Evolutionary conservation across 1,140 invertebrate species (phyloP).

Genomic region (Leptoteleia sp.): DNA sequence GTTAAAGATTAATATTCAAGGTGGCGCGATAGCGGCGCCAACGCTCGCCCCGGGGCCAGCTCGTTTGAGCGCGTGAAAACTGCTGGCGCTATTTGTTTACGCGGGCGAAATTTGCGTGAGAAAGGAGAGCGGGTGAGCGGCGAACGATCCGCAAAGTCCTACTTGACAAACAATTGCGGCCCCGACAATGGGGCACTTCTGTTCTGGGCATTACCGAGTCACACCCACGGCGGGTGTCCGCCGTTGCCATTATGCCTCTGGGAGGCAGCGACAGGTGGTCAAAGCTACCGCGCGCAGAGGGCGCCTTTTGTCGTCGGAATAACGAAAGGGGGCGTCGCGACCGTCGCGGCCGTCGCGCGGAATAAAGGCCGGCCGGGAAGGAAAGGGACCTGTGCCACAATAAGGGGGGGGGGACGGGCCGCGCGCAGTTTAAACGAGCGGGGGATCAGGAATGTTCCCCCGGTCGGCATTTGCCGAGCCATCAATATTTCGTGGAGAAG

Average conservation of each 20-base stretch:
- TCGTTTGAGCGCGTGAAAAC: slow-evolving; percentile 9
- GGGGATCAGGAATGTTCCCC: slow-evolving; percentile 40
- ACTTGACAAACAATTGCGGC: slow-evolving; percentile 60
- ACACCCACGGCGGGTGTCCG: slow-evolving; percentile 63
- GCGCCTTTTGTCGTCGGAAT: slow-evolving; percentile 66
- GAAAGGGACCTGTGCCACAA: no score
- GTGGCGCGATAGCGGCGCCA: slow-evolving; percentile 40
- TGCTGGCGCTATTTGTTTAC: slow-evolving; percentile 45
- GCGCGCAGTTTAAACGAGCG: slow-evolving; percentile 52
- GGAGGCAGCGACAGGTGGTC: slow-evolving; percentile 73
- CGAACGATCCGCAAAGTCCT: slow-evolving; percentile 37
- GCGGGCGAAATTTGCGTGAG: slow-evolving; percentile 53
- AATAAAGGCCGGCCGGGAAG: slow-evolving; percentile 51
- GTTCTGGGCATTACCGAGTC: slow-evolving; percentile 66
- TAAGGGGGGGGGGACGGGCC: no score
- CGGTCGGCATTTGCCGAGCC: slow-evolving; percentile 13
- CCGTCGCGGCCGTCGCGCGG: slow-evolving; percentile 33
- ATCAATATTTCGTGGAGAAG: slow-evolving; percentile 57
- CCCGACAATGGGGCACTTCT: slow-evolving; percentile 63
- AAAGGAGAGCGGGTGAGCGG: slow-evolving; percentile 36
- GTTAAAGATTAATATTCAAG: slow-evolving; percentile 39
- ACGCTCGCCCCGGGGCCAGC: slow-evolving; percentile 1
- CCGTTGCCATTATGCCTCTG: slow-evolving; percentile 42
- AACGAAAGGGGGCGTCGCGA: slow-evolving; percentile 57
- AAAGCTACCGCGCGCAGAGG: slow-evolving; percentile 69